phyloP scores from a whole-genome alignment of 2,113 vertebrate species.

The Hippoglossus stenolepis region DNA sequence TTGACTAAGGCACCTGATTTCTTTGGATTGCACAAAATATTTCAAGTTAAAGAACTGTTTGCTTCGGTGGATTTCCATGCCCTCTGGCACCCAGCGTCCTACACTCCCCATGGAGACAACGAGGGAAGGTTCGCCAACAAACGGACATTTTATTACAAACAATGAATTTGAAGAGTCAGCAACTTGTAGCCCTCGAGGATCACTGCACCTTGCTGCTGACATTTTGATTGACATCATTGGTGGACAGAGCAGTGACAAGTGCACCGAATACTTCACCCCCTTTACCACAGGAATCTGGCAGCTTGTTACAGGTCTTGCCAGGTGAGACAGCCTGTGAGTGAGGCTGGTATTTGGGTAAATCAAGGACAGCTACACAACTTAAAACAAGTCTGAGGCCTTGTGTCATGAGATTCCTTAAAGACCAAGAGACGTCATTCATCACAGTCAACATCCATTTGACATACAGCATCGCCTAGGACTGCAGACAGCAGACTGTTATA shows the following conservation, averaged over 20 bases:
- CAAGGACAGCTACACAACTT: slow-evolving; percentile 9
- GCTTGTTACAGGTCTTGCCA: background rate
- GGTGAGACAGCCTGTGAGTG: background rate
- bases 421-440: slow-evolving; percentile 28
- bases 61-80: slow-evolving; percentile 21
- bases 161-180: slow-evolving; percentile 15
- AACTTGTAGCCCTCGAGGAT: slow-evolving; percentile 2
- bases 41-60: background rate
- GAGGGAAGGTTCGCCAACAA: slow-evolving; percentile 14
- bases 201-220: background rate
- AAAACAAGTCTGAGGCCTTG: background rate
- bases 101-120: slow-evolving; percentile 17
- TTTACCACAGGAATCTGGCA: slow-evolving; percentile 4
- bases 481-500: slow-evolving; percentile 15
- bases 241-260: slow-evolving; percentile 22
- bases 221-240: slow-evolving; percentile 10
- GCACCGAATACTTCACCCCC: background rate
- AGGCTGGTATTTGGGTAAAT: slow-evolving; percentile 5
- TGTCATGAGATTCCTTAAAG: slow-evolving; percentile 11
- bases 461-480: background rate
- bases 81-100: slow-evolving; percentile 24
- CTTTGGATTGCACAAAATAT: slow-evolving; percentile 6
- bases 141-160: slow-evolving; percentile 7
- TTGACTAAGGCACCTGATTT: slow-evolving; percentile 2
- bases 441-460: slow-evolving; percentile 9